phyloP scores from a whole-genome alignment of 2,888 invertebrate genomes.

The Gymnosoma rotundatum region DNA sequence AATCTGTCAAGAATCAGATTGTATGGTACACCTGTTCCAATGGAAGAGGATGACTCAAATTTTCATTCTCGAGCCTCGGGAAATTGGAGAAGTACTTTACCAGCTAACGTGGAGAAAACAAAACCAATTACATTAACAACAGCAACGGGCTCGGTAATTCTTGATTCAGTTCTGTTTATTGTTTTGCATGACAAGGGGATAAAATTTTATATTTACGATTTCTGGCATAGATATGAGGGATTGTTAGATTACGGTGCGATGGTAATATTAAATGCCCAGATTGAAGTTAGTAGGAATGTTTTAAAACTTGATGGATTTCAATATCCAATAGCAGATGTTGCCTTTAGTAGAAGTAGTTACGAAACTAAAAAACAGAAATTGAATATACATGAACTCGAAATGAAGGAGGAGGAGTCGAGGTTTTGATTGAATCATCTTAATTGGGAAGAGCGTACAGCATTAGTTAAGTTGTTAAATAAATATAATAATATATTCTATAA shows the following conservation, averaged over 20 bases:
- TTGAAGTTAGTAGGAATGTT: no score
- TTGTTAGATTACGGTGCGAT: constrained; percentile 43
- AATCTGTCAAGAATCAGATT: no score
- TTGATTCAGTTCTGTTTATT: neutral
- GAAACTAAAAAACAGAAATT: no score
- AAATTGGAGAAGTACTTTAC: neutral
- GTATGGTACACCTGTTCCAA: no score
- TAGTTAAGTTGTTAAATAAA: constrained; percentile 26
- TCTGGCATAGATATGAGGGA: constrained; percentile 45
- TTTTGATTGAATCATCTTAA: constrained; percentile 39
- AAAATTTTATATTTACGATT: neutral
- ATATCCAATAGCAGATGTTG: no score
- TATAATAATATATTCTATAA: constrained; percentile 75
- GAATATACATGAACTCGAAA: no score
- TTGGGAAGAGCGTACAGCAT: constrained; percentile 15
- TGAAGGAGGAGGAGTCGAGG: neutral
- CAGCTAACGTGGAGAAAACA: neutral
- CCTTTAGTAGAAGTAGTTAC: no score
- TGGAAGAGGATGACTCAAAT: neutral
- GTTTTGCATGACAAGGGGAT: neutral
- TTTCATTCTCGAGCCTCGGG: neutral
- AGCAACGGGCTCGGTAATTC: no score
- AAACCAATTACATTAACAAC: neutral
- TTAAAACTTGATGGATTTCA: neutral
- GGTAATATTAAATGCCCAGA: neutral